A percentile compares a stretch with the other conserved stretches of the same genome.
phyloP scores from a whole-genome alignment of 2,797 vertebrate genomes.

The Falco berigora region DNA sequence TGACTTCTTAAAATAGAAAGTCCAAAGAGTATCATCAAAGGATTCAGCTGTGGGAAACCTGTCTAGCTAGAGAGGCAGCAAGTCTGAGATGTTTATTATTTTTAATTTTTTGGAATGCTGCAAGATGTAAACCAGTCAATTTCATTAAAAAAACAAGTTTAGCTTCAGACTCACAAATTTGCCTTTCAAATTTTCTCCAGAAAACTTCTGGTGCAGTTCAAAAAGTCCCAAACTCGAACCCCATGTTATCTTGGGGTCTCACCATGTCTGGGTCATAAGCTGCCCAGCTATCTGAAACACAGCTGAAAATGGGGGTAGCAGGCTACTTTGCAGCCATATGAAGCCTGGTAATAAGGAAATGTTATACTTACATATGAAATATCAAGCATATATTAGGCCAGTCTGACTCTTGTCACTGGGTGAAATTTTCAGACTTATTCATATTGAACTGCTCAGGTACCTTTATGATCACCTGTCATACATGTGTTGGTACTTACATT shows the following conservation, averaged over 20 bases:
- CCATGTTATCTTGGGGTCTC: not conserved
- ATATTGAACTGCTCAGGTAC: not conserved
- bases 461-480: not conserved
- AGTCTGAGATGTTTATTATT: slow-evolving; percentile 62
- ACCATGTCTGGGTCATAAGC: not conserved
- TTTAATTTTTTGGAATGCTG: slow-evolving; percentile 34
- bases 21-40: slow-evolving; percentile 63
- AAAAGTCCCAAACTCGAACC: not conserved
- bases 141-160: slow-evolving; percentile 12
- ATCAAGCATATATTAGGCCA: not conserved
- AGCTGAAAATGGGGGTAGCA: not conserved
- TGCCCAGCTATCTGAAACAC: not conserved
- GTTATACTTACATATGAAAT: not conserved
- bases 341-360: not conserved
- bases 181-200: not conserved
- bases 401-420: not conserved
- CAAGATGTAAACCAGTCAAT: slow-evolving; percentile 28
- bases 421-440: not conserved
- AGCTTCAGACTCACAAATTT: not conserved
- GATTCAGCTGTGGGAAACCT: slow-evolving; percentile 70
- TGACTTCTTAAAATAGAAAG: slow-evolving; percentile 61
- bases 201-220: not conserved
- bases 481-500: fast-evolving
- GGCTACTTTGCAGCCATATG: not conserved
- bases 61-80: slow-evolving; percentile 48